These are phyloP conservation scores for Plagodis dolabraria DNA, from an alignment of 2,888 invertebrate genomes.

Conservation along the genomic window DNA sequence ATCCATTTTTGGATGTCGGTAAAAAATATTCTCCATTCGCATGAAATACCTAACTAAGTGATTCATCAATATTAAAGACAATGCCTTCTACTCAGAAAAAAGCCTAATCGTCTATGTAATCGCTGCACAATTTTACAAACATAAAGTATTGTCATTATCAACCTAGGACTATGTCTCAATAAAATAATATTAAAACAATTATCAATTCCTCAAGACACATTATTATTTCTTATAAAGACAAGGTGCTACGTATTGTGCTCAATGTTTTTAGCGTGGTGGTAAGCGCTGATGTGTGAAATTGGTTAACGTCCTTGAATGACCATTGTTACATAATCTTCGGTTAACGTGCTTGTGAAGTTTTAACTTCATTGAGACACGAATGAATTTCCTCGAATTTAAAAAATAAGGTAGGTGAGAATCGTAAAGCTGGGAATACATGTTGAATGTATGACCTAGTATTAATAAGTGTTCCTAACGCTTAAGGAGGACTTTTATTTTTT, in stretches of 20 bases:
- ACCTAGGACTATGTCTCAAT: not conserved
- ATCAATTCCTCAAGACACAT: not conserved
- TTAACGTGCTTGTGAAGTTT: conserved; percentile 8
- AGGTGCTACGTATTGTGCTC: not conserved
- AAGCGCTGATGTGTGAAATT: conserved; percentile 17
- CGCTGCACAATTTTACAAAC: conserved; percentile 3
- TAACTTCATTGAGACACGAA: not conserved
- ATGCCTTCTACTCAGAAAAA: conserved; percentile 13
- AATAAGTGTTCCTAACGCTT: too few species aligned
- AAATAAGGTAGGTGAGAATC: too few species aligned
- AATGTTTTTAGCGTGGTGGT: not conserved
- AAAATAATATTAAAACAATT: not conserved
- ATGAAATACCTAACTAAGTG: not conserved
- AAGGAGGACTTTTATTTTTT: too few species aligned
- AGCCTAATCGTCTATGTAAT: conserved; percentile 7
- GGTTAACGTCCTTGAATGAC: conserved; percentile 14
- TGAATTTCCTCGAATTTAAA: not conserved
- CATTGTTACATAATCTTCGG: conserved; percentile 15
- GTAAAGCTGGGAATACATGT: too few species aligned
- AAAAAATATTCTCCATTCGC: too few species aligned
- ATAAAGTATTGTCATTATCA: not conserved
- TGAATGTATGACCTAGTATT: too few species aligned
- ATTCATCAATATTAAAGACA: conserved; percentile 9
- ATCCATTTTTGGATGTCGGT: too few species aligned
- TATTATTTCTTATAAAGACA: not conserved